Base-by-base conservation (phyloP, 2,888 invertebrate species). In the Atherix ibis region DNA sequence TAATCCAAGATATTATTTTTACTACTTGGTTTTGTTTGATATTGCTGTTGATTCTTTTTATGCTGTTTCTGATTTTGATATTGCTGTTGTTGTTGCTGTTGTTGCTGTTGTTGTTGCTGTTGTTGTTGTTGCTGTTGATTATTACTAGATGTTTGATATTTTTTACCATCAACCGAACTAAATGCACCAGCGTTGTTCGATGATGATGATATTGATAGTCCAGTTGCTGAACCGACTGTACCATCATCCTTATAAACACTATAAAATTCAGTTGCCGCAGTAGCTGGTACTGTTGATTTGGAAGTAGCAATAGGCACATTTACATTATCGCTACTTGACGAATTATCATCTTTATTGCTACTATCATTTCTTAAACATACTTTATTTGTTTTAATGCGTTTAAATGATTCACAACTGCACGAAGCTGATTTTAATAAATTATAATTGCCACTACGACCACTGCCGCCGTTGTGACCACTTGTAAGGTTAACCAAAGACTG, bases 401-500 rank as follows among this genome's bases (percentile, higher is more conserved):
- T 53, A 34, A 54, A 45, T 24, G 53, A 52, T 39, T 52, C 54
- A 44, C 53, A 52, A 44, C 54, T 54, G 33, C 51, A 52, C 43
- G 54, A 53, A 39, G 51, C 48, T 32, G 50, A 51, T 43, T 52
- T 52, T 27, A 51, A 46, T 34, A 51, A 42, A 31, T 46, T 46
- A 32, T 39, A 38, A 38, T 41, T 38, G 27, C 43, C 40, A 37
- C 40, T 42, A 35, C 44, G 42, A 40, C 42, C 40, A 31, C 33
- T 42, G 41, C 43, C 36, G 38, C 41, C 41, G 38, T 39, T 50
- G 52, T 54, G 55, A 42, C 51, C 55, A 50, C 54, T 52, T 36
- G 53, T 53, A 39, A 59, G 55, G 52, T 59, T 59, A 49, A 56
- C 48, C 49, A 59, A 49, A 47, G 58, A 59, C 56, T 59, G 59